These are phyloP conservation scores for Turnix velox DNA, from an alignment of 2,113 vertebrate genomes.

Conservation along the genomic window DNA sequence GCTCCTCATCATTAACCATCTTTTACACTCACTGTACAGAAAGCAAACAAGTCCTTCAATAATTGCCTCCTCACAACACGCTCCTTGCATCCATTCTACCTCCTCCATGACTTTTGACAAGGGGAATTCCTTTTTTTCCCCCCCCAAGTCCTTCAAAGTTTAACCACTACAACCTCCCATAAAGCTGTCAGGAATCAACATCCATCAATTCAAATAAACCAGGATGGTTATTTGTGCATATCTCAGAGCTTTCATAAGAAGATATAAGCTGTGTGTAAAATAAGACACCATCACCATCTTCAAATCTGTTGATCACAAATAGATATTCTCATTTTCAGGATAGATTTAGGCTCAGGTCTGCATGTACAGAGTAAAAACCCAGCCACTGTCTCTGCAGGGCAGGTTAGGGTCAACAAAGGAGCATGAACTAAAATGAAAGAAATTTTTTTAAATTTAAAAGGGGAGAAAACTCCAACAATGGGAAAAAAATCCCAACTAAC, in stretches of 20 bases:
- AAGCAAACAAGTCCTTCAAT: too few relatives aligned
- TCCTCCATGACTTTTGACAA: not conserved
- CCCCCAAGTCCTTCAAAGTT: not conserved
- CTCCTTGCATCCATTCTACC: not conserved
- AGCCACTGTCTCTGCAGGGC: not conserved
- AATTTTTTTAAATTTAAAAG: fast-evolving
- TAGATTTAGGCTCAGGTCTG: not conserved
- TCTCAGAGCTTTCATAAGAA: not conserved
- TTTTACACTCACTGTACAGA: not conserved
- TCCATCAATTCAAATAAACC: not conserved
- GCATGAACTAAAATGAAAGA: not conserved
- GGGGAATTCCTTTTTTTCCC: too few relatives aligned
- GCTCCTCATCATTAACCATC: not conserved
- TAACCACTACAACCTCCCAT: not conserved
- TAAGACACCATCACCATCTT: not conserved
- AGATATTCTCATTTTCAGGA: not conserved
- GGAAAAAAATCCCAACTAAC: fast-evolving
- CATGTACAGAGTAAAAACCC: not conserved
- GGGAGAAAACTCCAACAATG: fast-evolving
- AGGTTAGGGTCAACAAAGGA: not conserved
- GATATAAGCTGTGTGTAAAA: not conserved
- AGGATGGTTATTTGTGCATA: not conserved
- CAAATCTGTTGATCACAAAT: not conserved
- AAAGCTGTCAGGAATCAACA: not conserved
- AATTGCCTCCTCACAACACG: fast-evolving